Percentiles rank a stretch among this genome's conserved stretches.
Conservation (phyloP, 2,888 invertebrate genomes). For the Lepidonotus clava region DNA sequence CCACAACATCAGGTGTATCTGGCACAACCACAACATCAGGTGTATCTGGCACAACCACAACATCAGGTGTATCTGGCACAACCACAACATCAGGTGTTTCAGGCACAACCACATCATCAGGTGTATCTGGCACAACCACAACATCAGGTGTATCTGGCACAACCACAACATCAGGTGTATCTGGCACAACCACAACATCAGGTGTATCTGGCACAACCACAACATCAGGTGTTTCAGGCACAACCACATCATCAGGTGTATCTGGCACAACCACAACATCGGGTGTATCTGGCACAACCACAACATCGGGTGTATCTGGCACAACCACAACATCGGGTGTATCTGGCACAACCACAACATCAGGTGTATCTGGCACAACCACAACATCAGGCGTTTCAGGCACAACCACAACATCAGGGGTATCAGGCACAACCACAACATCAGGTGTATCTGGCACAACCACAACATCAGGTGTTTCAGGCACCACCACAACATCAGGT, state of each 20-base stretch:
- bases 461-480: no score
- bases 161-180: background rate
- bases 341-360: slow-evolving; percentile 4
- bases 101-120: slow-evolving; percentile 11
- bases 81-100: background rate
- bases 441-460: no score
- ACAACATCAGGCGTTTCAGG: background rate
- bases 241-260: slow-evolving; percentile 2
- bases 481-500: background rate
- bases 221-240: background rate
- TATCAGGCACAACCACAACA: background rate
- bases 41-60: background rate
- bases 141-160: background rate
- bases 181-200: slow-evolving; percentile 10
- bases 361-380: background rate
- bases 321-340: slow-evolving; percentile 27
- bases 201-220: background rate
- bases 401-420: background rate
- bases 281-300: background rate
- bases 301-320: background rate
- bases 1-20: slow-evolving; percentile 1
- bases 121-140: background rate
- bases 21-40: background rate
- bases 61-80: background rate
- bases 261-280: slow-evolving; percentile 25